phyloP scores from a whole-genome alignment of 2,888 invertebrate genomes.

The Rotaria sp. region DNA sequence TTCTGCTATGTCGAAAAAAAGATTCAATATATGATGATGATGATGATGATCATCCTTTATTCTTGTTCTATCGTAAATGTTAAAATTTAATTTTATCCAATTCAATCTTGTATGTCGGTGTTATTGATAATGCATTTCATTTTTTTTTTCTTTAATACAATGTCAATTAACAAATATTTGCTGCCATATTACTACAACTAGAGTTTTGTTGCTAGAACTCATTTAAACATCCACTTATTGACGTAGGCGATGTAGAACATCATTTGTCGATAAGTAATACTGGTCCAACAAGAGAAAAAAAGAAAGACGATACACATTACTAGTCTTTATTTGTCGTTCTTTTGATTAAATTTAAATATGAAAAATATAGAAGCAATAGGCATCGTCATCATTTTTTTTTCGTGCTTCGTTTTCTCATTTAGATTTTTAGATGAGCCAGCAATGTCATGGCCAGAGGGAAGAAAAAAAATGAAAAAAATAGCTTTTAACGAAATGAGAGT shows the following conservation, averaged over 20 bases:
- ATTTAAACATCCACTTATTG: neutral
- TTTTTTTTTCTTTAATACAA: neutral
- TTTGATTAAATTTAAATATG: neutral
- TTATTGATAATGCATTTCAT: neutral
- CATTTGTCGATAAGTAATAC: neutral
- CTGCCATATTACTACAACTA: neutral
- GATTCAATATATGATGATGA: neutral
- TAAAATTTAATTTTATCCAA: neutral
- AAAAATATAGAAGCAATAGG: neutral
- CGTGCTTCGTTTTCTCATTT: neutral
- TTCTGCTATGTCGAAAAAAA: too few species aligned
- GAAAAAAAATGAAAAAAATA: neutral
- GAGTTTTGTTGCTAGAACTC: neutral
- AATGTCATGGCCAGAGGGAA: neutral
- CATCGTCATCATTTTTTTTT: neutral
- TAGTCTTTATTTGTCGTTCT: neutral
- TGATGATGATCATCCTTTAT: neutral
- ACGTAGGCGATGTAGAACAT: neutral
- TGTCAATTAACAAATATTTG: constrained; percentile 1
- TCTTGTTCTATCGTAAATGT: neutral
- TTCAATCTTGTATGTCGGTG: neutral
- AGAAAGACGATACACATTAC: neutral
- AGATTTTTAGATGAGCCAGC: neutral
- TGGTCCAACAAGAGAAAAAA: neutral
- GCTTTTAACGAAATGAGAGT: neutral